Evolutionary conservation across 1,140 invertebrate species (phyloP), one percentile per base, ranked within the genome.

Genomic region (Dermatophagoides farinae): DNA sequence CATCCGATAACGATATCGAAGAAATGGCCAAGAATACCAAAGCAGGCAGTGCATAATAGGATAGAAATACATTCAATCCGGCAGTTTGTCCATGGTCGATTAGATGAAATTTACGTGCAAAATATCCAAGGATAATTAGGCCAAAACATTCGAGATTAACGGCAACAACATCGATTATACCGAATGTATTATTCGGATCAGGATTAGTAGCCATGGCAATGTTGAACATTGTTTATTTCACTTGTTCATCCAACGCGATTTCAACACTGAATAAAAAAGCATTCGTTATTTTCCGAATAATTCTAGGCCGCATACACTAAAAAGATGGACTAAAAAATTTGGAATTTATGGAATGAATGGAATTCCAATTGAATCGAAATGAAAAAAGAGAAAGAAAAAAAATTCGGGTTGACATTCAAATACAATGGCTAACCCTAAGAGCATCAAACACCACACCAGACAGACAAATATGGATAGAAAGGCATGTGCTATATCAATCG

Each of bases 1-100:
- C 73, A 68, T 67, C 70, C 64, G 74, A 79, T 67, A 95, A 84
- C 68, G 95, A 79, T 9, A 96, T 73, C 66, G 84, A 79, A 39
- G 86, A 86, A 69, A 97, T 73, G 31, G 86, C 91, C 62, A 86
- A 75, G 68, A 97, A 96, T 66, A 97, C 90, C 6, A 96, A 70
- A 4, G 87, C 83, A 50, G 91, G 92, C 43, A 97, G 69, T 20
- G 88, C 83, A 75, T 96, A 95, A 43, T 84, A 90, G 23, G 88
- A 86, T 0, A 96, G 86, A 77, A 93, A 96, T 53, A 83, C 86
- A 50, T 85, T 86, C 47, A 97, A 77, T 5, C 91, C 90, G 73
- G 86, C 86, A n/a, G 84, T 80, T 74, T 95, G 89, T 18, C 77
- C 77, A 70, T 83, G 80, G 57, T 84, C 80, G 2, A 97, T 86